Evolutionary conservation across 1,140 invertebrate species (phyloP).

Genomic region (Acromyrmex heyeri): DNA sequence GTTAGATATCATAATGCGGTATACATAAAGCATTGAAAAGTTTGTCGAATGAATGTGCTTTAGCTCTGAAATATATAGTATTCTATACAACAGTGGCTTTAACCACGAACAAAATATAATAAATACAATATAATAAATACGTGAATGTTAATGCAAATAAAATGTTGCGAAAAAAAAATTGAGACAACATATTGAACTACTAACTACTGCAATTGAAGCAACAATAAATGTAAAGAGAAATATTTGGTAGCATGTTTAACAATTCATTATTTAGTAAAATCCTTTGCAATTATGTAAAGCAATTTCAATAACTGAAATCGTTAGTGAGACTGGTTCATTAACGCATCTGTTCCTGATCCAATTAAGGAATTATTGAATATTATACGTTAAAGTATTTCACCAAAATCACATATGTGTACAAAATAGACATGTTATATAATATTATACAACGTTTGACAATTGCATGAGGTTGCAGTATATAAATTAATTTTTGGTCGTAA

Average conservation of each 20-base stretch:
- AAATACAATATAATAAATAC: neutral
- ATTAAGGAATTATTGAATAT: slow-evolving; percentile 57
- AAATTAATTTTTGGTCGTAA: slow-evolving; percentile 38
- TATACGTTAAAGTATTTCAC: slow-evolving; percentile 16
- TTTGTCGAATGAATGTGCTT: slow-evolving; percentile 20
- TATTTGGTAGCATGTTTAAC: slow-evolving; percentile 4
- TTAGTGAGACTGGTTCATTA: slow-evolving; percentile 36
- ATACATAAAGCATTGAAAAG: slow-evolving; percentile 25
- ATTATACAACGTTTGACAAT: slow-evolving; percentile 31
- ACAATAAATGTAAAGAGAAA: slow-evolving; percentile 22
- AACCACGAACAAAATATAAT: neutral
- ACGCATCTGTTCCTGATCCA: slow-evolving; percentile 35
- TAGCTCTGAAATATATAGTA: neutral
- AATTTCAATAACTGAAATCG: slow-evolving; percentile 26
- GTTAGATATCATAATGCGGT: neutral
- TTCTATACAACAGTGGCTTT: neutral
- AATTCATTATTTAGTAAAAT: slow-evolving; percentile 8
- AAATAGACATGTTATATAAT: neutral
- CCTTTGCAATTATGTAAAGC: slow-evolving; percentile 16
- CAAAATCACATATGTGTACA: neutral
- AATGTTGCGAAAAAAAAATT: slow-evolving; percentile 22
- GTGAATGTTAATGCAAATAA: slow-evolving; percentile 5
- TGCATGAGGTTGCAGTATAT: neutral
- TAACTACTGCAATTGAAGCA: slow-evolving; percentile 7
- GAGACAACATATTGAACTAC: neutral